Conservation (phyloP, 2,113 vertebrate genomes). For the Rousettus leschenaultii region DNA sequence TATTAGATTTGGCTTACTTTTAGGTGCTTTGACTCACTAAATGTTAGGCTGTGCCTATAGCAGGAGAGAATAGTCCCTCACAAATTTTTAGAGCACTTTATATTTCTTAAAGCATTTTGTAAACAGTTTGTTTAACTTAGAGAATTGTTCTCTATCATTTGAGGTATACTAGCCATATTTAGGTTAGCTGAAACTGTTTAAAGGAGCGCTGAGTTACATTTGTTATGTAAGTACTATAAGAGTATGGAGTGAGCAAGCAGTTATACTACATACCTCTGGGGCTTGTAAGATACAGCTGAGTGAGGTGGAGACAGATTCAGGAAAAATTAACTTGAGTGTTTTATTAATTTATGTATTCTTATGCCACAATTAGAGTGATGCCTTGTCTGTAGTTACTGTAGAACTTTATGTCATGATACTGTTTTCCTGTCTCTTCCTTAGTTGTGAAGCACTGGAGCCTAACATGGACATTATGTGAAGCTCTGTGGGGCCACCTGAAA, state of each 20-base stretch:
- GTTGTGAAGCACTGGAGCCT: constrained; percentile 90
- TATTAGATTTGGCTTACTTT: background rate
- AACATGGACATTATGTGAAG: constrained; percentile 93
- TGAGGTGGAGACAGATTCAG: background rate
- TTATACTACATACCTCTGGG: background rate
- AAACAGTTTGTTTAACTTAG: constrained; percentile 1
- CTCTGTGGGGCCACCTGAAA: constrained; percentile 90
- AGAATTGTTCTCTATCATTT: background rate
- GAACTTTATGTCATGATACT: background rate
- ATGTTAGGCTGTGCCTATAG: background rate
- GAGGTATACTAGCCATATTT: background rate
- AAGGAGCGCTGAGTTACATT: background rate
- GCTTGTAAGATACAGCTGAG: background rate
- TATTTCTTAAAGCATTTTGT: constrained; percentile 3
- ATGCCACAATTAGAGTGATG: background rate
- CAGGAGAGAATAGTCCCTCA: background rate
- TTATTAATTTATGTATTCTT: background rate
- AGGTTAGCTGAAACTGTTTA: background rate
- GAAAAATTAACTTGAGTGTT: background rate
- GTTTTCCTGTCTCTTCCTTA: constrained; percentile 59
- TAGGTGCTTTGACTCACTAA: background rate
- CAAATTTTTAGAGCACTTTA: background rate
- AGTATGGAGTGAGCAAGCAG: background rate
- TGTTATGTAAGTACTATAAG: background rate
- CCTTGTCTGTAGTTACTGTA: background rate